A percentile compares a stretch with the other conserved stretches of the same genome.
Conservation (phyloP, 2,888 invertebrate species). For the Sialis fuliginosa region DNA sequence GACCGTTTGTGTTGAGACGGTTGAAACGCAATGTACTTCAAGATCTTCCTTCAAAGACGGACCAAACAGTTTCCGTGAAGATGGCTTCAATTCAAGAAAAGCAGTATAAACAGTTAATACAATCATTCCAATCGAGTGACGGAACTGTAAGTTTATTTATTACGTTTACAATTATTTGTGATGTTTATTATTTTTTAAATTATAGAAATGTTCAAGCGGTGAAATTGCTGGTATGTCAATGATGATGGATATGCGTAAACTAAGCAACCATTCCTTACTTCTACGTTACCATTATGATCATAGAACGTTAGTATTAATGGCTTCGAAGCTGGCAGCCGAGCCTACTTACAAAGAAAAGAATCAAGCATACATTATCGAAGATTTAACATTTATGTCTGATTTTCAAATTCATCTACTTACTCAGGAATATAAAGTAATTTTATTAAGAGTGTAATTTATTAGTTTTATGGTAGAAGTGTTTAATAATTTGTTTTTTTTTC, state of each 20-base stretch:
- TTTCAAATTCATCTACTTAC: slow-evolving; percentile 77
- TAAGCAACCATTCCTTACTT: slow-evolving; percentile 86
- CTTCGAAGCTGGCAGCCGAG: slow-evolving; percentile 47
- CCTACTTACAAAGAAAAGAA: slow-evolving; percentile 58
- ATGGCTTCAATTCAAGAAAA: slow-evolving; percentile 56
- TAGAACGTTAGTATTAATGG: slow-evolving; percentile 42
- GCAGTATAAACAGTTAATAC: slow-evolving; percentile 58
- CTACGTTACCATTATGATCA: slow-evolving; percentile 58
- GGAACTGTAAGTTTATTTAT: slow-evolving; percentile 16
- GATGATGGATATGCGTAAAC: slow-evolving; percentile 86
- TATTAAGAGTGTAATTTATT: no score
- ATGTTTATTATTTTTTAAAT: not conserved
- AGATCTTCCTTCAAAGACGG: slow-evolving; percentile 70
- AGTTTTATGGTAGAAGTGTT: no score
- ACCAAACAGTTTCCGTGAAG: slow-evolving; percentile 43
- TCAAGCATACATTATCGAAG: slow-evolving; percentile 65
- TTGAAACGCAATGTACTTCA: slow-evolving; percentile 73
- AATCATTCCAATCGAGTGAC: slow-evolving; percentile 42
- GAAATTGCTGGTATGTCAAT: slow-evolving; percentile 54
- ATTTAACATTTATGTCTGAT: slow-evolving; percentile 75
- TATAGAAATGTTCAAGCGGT: slow-evolving; percentile 30
- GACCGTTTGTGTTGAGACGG: slow-evolving; percentile 81
- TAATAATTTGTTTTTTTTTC: slow-evolving; percentile 12
- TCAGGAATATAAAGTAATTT: slow-evolving; percentile 38
- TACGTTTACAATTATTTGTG: no score